Evolutionary conservation across 2,113 vertebrate genomes (phyloP).

Genomic region (Oryzias melastigma): DNA sequence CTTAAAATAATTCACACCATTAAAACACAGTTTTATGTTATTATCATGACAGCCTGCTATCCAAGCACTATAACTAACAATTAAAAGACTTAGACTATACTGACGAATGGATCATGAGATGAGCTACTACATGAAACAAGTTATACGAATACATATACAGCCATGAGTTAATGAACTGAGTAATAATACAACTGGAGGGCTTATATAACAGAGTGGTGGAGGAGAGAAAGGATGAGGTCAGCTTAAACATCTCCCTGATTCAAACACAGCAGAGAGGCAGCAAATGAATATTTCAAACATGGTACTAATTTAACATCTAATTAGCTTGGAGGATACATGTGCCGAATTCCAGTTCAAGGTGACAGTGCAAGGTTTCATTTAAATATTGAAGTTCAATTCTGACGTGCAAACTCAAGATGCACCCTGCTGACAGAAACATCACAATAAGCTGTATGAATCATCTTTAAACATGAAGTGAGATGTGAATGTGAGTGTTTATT

Average conservation of each 20-base stretch:
- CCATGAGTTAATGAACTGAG: too few species aligned
- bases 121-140: too few species aligned
- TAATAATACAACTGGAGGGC: too few species aligned
- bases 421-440: too few species aligned
- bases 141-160: too few species aligned
- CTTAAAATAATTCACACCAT: slow-evolving; percentile 8
- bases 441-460: too few species aligned
- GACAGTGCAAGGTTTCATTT: slow-evolving; percentile 29
- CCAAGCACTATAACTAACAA: neutral
- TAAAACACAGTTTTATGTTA: slow-evolving; percentile 13
- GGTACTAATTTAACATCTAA: too few species aligned
- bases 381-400: slow-evolving; percentile 13
- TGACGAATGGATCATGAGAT: slow-evolving; percentile 9
- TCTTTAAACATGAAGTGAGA: too few species aligned
- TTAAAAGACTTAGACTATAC: slow-evolving; percentile 6
- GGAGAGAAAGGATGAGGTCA: slow-evolving; percentile 29
- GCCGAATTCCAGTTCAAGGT: neutral
- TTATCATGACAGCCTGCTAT: neutral
- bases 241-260: slow-evolving; percentile 14
- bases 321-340: neutral
- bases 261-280: neutral
- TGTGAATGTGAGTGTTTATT: too few species aligned
- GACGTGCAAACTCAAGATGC: too few species aligned
- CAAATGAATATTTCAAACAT: neutral
- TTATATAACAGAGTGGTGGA: slow-evolving; percentile 44